Evolutionary conservation across 2,888 invertebrate species (phyloP), one percentile per base, ranked within the genome.

Genomic region (Pachymerium ferrugineum): DNA sequence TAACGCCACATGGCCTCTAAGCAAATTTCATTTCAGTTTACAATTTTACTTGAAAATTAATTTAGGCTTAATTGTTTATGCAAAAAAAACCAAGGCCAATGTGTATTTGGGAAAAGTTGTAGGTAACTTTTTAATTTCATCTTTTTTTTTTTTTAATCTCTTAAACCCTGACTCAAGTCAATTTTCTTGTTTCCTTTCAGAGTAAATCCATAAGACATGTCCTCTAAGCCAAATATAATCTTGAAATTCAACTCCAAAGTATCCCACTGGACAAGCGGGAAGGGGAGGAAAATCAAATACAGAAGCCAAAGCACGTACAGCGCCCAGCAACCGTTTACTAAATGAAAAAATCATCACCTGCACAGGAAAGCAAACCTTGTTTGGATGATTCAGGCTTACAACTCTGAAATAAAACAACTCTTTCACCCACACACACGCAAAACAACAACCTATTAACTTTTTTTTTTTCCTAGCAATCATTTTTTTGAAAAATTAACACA

Each of bases 331-430:
- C 47, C 47, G 47, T 47, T 47, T 47, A 47, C 47, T 47, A 47
- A 47, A 47, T 47, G 47, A 47, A 47, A 47, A 47, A 47, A 47
- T 47, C 47, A 47, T 47, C 47, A 47, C 47, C 47, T 47, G 47
- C 19, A 47, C 47, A 1, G 4, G 8, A 16, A 16, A 47, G 47
- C 47, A 47, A n/a, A 47, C 47, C 19, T 47, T 22, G 19, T 47
- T 47, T 16, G 4, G 47, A 47, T 47, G 1, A 47, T 3, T 3
- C 47, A 4, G n/a, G n/a, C n/a, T n/a, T n/a, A n/a, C n/a, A n/a
- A n/a, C n/a, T n/a, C n/a, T n/a, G n/a, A n/a, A n/a, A n/a, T n/a
- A n/a, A n/a, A n/a, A n/a, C n/a, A n/a, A n/a, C n/a, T n/a, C n/a
- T n/a, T n/a, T n/a, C n/a, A n/a, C n/a, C n/a, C n/a, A n/a, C n/a